These are phyloP conservation scores for Parauchenoglanis ngamensis DNA, from an alignment of 2,797 vertebrate genomes.

Conservation along the genomic window DNA sequence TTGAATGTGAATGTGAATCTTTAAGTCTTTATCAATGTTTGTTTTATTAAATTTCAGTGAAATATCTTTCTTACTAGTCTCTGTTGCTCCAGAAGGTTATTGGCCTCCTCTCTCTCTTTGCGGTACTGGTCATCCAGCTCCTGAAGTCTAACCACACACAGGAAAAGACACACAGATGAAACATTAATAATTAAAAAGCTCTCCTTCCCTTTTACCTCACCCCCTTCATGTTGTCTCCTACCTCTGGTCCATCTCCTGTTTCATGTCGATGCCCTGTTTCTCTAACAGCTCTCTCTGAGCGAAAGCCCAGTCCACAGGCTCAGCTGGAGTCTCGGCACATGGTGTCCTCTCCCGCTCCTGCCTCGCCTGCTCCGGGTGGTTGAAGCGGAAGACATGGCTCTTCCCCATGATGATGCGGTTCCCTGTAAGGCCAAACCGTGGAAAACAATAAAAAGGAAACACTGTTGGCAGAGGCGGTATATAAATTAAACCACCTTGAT, in stretches of 20 bases:
- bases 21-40: background rate
- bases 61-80: slow-evolving; percentile 81
- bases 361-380: slow-evolving; percentile 94
- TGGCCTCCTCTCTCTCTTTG: slow-evolving; percentile 91
- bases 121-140: slow-evolving; percentile 96
- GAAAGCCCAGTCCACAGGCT: slow-evolving; percentile 97
- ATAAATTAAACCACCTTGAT: background rate
- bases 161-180: slow-evolving; percentile 36
- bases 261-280: slow-evolving; percentile 99
- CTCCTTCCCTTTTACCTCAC: background rate
- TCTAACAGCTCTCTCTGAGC: slow-evolving; percentile 96
- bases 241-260: slow-evolving; percentile 99
- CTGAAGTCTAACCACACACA: slow-evolving; percentile 81
- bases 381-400: slow-evolving; percentile 98
- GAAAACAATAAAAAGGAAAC: background rate
- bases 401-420: slow-evolving; percentile 98
- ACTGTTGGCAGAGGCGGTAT: background rate
- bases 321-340: slow-evolving; percentile 86
- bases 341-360: slow-evolving; percentile 92
- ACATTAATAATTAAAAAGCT: slow-evolving; percentile 31
- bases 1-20: background rate
- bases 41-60: background rate
- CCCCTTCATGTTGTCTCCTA: slow-evolving; percentile 51
- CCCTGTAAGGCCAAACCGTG: slow-evolving; percentile 70
- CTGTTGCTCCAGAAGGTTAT: slow-evolving; percentile 95